Evolutionary conservation across 2,797 vertebrate genomes (phyloP).

Genomic region (Etheostoma perlongum): DNA sequence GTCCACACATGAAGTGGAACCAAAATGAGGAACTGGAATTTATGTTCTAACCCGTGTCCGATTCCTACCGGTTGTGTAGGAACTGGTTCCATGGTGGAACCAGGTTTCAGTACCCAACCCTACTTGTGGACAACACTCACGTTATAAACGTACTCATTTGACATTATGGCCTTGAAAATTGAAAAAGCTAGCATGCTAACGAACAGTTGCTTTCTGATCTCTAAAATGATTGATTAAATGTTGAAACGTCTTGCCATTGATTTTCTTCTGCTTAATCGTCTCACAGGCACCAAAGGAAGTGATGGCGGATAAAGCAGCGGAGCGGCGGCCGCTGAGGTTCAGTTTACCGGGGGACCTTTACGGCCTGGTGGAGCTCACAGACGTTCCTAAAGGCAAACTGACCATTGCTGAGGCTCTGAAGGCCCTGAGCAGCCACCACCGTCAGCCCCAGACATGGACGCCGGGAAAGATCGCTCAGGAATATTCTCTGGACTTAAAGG

Average conservation of each 20-base stretch:
- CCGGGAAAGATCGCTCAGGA: conserved; percentile 90
- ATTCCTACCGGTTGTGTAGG: too few relatives aligned
- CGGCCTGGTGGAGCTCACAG: conserved; percentile 75
- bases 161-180: too few relatives aligned
- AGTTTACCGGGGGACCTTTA: conserved; percentile 66
- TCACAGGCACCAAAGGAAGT: conserved; percentile 26
- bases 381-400: conserved; percentile 92
- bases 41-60: too few relatives aligned
- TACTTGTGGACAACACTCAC: too few relatives aligned
- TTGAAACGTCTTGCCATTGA: not conserved
- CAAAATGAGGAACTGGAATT: too few relatives aligned
- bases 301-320: not conserved
- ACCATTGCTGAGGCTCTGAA: conserved; percentile 90
- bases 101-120: too few relatives aligned
- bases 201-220: too few relatives aligned
- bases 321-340: conserved; percentile 82
- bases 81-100: too few relatives aligned
- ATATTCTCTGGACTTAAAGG: conserved; percentile 88
- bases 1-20: too few relatives aligned
- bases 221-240: too few relatives aligned
- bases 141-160: too few relatives aligned
- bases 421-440: conserved; percentile 89
- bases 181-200: too few relatives aligned
- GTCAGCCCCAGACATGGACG: conserved; percentile 88
- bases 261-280: not conserved